Conservation (phyloP, 1,140 invertebrate species). For the Camponotus pennsylvanicus region DNA sequence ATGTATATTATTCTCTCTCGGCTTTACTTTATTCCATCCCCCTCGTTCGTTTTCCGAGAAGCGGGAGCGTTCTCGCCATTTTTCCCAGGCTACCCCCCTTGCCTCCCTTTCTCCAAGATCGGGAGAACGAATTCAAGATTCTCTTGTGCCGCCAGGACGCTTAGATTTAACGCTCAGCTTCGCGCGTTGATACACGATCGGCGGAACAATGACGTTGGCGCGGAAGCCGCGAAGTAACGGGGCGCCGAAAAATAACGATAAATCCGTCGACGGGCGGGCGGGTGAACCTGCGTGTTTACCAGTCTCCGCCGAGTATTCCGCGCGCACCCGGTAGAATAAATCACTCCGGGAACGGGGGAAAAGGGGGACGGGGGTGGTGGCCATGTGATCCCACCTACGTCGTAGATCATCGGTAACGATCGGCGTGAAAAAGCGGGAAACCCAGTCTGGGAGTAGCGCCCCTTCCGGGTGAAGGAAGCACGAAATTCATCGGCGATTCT, state of each 20-base stretch:
- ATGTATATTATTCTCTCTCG: not conserved
- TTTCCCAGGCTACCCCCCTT: no score
- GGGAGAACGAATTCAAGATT: slow-evolving; percentile 10
- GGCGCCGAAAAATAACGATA: slow-evolving; percentile 58
- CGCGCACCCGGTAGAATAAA: slow-evolving; percentile 45
- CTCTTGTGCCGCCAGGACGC: not conserved
- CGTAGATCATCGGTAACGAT: slow-evolving; percentile 64
- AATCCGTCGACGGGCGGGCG: slow-evolving; percentile 40
- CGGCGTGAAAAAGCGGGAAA: slow-evolving; percentile 56
- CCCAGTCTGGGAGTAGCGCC: slow-evolving; percentile 35
- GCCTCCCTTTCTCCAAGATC: not conserved
- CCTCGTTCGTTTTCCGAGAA: slow-evolving; percentile 12
- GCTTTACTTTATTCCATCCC: not conserved
- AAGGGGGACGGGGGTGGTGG: not conserved
- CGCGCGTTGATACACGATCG: slow-evolving; percentile 41
- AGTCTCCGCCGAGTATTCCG: slow-evolving; percentile 38
- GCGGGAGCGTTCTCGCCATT: not conserved
- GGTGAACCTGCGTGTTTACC: slow-evolving; percentile 28
- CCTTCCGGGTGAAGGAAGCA: slow-evolving; percentile 48
- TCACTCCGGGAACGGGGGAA: slow-evolving; percentile 1
- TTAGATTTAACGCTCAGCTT: slow-evolving; percentile 49
- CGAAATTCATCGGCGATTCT: slow-evolving; percentile 48
- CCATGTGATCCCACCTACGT: slow-evolving; percentile 18
- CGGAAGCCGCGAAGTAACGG: slow-evolving; percentile 56
- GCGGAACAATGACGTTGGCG: slow-evolving; percentile 47